Percentiles rank a stretch among this genome's conserved stretches.
phyloP scores from a whole-genome alignment of 2,113 vertebrate species.

The Tragelaphus scriptus region DNA sequence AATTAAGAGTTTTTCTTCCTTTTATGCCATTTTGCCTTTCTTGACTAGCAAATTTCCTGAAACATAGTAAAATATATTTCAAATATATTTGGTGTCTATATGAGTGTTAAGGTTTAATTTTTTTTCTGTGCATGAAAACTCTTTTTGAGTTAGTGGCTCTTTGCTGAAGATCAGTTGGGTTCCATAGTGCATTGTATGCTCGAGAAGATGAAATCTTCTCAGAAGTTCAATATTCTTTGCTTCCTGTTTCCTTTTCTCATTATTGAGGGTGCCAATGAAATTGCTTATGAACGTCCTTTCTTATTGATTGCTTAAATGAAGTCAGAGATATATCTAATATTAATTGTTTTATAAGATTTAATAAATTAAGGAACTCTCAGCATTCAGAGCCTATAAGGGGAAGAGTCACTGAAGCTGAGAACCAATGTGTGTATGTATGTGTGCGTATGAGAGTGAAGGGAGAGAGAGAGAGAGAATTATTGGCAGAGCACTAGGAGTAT shows the following conservation, averaged over 20 bases:
- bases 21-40: background rate
- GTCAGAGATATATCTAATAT: background rate
- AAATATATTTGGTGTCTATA: background rate
- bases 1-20: background rate
- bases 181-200: background rate
- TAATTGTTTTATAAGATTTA: background rate
- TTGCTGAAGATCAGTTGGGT: background rate
- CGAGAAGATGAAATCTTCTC: background rate
- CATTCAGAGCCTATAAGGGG: background rate
- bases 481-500: constrained; percentile 34
- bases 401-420: background rate
- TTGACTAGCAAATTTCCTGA: background rate
- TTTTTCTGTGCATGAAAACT: background rate
- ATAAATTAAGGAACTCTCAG: background rate
- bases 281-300: background rate
- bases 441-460: background rate
- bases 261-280: background rate
- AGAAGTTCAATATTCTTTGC: background rate
- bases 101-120: background rate
- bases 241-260: background rate
- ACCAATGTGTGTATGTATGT: background rate
- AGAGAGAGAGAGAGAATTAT: background rate
- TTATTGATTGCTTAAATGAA: background rate
- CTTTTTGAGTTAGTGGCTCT: background rate
- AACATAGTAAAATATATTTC: background rate